Evolutionary conservation across 2,888 invertebrate genomes (phyloP).

Genomic region (Ceraclea dissimilis): DNA sequence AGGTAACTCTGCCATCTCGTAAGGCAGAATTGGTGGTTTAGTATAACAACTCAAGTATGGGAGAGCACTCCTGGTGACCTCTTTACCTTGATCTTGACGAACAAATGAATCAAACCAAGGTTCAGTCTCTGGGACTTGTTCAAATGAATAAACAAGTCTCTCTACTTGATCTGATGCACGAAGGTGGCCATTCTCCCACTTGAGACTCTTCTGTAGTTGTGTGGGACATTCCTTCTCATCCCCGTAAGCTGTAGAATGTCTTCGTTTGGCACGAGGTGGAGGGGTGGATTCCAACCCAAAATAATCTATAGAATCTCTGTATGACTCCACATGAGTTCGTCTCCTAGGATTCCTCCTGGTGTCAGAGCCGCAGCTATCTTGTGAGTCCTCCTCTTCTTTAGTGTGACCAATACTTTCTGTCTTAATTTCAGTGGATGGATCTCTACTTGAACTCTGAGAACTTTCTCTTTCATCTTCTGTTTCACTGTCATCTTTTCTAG

Average conservation of each 20-base stretch:
- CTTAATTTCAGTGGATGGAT: conserved; percentile 6
- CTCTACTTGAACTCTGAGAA: conserved; percentile 35
- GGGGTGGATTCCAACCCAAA: neutral
- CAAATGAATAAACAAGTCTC: conserved; percentile 65
- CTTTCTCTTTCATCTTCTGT: conserved; percentile 47
- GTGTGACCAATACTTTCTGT: conserved; percentile 8
- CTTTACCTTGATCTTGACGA: conserved; percentile 65
- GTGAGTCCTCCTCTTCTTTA: conserved; percentile 39
- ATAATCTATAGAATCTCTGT: conserved; percentile 4
- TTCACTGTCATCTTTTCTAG: conserved; percentile 54
- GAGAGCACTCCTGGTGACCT: conserved; percentile 53
- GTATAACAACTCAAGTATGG: conserved; percentile 44
- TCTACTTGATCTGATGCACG: conserved; percentile 49
- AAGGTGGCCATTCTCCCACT: conserved; percentile 43
- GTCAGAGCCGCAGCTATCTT: conserved; percentile 26
- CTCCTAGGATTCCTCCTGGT: conserved; percentile 29
- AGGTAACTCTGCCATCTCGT: conserved; percentile 62
- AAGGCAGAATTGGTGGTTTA: conserved; percentile 64
- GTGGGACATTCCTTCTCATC: neutral
- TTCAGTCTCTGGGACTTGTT: conserved; percentile 63
- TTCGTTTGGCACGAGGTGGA: neutral
- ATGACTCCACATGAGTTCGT: conserved; percentile 12
- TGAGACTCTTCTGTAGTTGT: conserved; percentile 30
- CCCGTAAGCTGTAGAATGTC: neutral
- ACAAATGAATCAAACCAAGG: conserved; percentile 74